A percentile compares a stretch with the other conserved stretches of the same genome.
Conservation (phyloP, 2,797 vertebrate species). For the Cephalopachus bancanus region DNA sequence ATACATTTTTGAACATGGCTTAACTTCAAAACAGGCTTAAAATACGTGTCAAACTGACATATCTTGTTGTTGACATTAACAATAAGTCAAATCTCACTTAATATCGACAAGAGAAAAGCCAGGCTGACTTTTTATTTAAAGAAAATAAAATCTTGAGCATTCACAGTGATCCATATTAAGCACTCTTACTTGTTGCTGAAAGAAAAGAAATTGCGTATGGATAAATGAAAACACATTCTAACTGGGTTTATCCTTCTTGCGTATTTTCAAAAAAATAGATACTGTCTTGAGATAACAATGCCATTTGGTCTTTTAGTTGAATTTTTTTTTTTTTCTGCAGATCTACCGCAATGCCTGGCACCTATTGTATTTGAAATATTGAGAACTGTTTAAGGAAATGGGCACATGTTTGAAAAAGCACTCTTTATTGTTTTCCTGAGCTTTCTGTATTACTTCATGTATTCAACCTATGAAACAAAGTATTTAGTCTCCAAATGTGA, state of each 20-base stretch:
- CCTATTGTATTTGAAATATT: neutral
- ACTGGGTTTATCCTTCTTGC: neutral
- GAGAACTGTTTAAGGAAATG: neutral
- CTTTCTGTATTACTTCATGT: neutral
- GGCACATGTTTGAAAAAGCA: neutral
- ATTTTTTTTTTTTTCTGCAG: neutral
- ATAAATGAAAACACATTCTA: neutral
- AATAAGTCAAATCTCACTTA: neutral
- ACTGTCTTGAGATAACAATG: neutral
- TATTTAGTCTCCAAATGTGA: neutral
- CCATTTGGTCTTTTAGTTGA: neutral
- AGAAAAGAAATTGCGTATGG: neutral
- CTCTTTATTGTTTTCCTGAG: neutral
- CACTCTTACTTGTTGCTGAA: neutral
- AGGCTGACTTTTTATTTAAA: neutral
- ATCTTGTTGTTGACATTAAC: too few relatives aligned
- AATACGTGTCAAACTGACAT: neutral
- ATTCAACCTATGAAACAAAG: neutral
- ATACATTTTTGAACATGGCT: neutral
- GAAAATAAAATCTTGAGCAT: neutral
- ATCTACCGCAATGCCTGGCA: neutral
- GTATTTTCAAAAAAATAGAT: slow-evolving; percentile 11
- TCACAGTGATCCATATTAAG: neutral
- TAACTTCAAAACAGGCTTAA: neutral
- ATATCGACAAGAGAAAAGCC: neutral